Evolutionary conservation across 1,140 invertebrate species (phyloP).

Genomic region (Streblospio benedicti): DNA sequence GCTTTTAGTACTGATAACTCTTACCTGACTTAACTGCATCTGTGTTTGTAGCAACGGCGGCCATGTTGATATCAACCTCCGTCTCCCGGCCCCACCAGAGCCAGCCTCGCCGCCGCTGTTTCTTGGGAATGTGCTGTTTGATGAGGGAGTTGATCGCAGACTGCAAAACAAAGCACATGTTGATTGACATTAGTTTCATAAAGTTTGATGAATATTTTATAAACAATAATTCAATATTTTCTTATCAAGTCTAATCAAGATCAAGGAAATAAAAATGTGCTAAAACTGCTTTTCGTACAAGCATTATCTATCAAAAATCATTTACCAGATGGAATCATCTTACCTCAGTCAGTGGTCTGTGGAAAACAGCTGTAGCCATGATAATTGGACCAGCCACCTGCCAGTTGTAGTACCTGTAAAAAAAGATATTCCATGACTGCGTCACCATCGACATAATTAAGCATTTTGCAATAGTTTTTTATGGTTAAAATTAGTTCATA

Average conservation of each 20-base stretch:
- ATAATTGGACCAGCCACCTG: conserved; percentile 75
- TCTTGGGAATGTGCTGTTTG: conserved; percentile 51
- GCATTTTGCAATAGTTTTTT: background rate
- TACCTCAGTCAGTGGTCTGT: conserved; percentile 63
- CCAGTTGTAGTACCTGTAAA: conserved; percentile 65
- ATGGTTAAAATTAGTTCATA: background rate
- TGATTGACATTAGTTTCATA: no score
- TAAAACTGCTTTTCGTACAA: no score
- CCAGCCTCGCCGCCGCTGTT: conserved; percentile 31
- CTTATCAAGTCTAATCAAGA: no score
- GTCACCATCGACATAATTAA: no score
- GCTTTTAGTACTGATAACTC: no score
- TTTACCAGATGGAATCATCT: no score
- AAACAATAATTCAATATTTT: no score
- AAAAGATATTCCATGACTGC: conserved; percentile 10
- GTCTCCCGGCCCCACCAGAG: conserved; percentile 6
- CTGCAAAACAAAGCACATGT: conserved; percentile 35
- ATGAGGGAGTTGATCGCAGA: conserved; percentile 38
- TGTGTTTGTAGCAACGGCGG: no score
- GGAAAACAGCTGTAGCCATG: conserved; percentile 71
- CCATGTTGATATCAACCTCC: background rate
- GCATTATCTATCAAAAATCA: no score
- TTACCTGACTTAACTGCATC: no score
- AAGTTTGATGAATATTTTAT: no score
- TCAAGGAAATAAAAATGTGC: no score